Evolutionary conservation across 2,888 invertebrate species (phyloP), one percentile per base, ranked within the genome.

Genomic region (Stenoptilia bipunctidactyla): DNA sequence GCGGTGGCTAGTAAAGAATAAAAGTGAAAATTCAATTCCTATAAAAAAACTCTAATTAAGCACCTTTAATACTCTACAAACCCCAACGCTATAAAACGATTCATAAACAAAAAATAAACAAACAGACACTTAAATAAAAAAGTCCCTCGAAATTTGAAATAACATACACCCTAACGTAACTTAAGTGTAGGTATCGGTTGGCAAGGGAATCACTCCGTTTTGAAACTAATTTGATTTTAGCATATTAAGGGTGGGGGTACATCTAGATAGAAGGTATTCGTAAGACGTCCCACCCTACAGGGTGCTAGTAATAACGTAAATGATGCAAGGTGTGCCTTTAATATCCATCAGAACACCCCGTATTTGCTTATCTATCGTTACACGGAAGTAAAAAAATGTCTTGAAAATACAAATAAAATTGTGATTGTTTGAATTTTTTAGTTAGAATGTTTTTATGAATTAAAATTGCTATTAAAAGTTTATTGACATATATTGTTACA

Each of bases 171-270:
- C 68, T 51, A 46, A 48, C 54, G 59, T 66, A 68, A 75, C 30
- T 20, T 71, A 77, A n/a, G 68, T 55, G 67, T 63, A 66, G 66
- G 64, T 63, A 79, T 80, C 80, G 79, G 80, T 76, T 61, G 55
- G 48, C 53, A 60, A 56, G 67, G 65, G 77, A 75, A 77, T 79
- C 79, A 75, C 80, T 79, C 75, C 73, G 69, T 67, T 66, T 73
- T 68, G 72, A 62, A 82, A 83, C 80, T 83, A 83, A 83, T 83
- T 83, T 83, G 83, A 80, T 82, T 83, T 83, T 82, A 83, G 82
- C 83, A 82, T 83, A 82, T 82, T 82, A 83, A 77, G 73, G 75
- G 72, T 70, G 71, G 66, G 58, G 66, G 61, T 56, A 66, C 66
- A 73, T 76, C 75, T 75, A 76, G 77, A 75, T 75, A 70, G 74